Conservation (phyloP, 2,113 vertebrate genomes). For the Anarrhichthys ocellatus region DNA sequence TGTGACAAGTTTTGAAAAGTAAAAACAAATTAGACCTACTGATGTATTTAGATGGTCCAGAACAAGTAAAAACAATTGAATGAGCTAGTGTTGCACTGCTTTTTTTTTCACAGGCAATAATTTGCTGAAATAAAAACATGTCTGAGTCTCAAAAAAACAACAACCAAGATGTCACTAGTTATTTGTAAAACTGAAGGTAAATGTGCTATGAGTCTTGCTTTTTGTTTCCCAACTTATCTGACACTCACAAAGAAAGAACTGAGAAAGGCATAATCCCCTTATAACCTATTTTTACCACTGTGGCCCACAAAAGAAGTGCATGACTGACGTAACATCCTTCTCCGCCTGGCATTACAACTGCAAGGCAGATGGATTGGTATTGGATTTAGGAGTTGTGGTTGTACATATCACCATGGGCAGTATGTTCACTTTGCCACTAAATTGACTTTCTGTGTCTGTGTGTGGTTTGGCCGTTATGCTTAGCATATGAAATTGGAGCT, state of each 20-base stretch:
- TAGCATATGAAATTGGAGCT: neutral
- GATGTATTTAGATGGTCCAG: neutral
- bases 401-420: slow-evolving; percentile 14
- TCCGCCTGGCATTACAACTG: neutral
- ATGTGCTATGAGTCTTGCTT: slow-evolving; percentile 20
- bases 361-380: neutral
- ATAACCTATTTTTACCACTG: neutral
- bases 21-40: neutral
- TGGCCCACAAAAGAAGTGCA: slow-evolving; percentile 8
- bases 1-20: neutral
- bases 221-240: neutral
- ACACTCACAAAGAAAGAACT: neutral
- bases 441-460: neutral
- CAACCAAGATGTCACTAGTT: slow-evolving; percentile 12
- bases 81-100: neutral
- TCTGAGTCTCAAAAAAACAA: slow-evolving; percentile 18
- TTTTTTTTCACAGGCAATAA: slow-evolving; percentile 2
- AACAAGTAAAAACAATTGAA: slow-evolving; percentile 1
- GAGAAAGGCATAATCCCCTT: neutral
- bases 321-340: neutral
- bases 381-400: neutral
- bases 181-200: slow-evolving; percentile 30
- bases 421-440: neutral
- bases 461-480: neutral
- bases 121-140: slow-evolving; percentile 25